Evolutionary conservation across 2,113 vertebrate species (phyloP).

Genomic region (Gorsachius goisagi): DNA sequence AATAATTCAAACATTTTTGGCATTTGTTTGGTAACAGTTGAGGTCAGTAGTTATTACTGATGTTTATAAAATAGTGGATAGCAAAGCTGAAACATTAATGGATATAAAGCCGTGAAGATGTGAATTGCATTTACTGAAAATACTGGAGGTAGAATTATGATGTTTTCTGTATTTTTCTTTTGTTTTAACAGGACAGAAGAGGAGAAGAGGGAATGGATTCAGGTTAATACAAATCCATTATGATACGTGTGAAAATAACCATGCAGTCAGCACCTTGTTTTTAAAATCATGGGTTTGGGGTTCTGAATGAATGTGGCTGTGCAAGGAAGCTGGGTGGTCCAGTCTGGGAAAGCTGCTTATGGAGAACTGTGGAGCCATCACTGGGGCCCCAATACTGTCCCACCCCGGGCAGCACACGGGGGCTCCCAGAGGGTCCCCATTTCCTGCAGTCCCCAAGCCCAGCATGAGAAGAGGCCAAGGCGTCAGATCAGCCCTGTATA

Average conservation of each 20-base stretch:
- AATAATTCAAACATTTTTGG: not conserved
- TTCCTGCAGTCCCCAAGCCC: not conserved
- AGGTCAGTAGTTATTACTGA: not conserved
- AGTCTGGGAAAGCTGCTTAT: not conserved
- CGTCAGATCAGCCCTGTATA: not conserved
- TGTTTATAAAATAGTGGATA: not conserved
- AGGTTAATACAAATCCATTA: conserved; percentile 74
- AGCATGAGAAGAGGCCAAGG: not conserved
- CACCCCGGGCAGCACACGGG: not conserved
- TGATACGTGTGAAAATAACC: not conserved
- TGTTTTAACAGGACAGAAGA: conserved; percentile 87
- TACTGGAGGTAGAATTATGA: not conserved
- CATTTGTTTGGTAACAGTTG: not conserved
- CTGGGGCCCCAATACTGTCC: not conserved
- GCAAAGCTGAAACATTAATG: not conserved
- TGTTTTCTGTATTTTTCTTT: conserved; percentile 1
- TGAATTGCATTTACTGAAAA: not conserved
- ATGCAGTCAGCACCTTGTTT: not conserved
- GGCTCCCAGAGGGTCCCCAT: not conserved
- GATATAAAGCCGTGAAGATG: not conserved
- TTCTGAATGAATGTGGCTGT: not conserved
- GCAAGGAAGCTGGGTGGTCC: not conserved
- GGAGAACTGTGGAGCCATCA: not conserved
- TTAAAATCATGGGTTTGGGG: not conserved
- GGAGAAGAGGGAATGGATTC: conserved; percentile 95